phyloP scores from a whole-genome alignment of 2,113 vertebrate species.

The Phodopus roborovskii region DNA sequence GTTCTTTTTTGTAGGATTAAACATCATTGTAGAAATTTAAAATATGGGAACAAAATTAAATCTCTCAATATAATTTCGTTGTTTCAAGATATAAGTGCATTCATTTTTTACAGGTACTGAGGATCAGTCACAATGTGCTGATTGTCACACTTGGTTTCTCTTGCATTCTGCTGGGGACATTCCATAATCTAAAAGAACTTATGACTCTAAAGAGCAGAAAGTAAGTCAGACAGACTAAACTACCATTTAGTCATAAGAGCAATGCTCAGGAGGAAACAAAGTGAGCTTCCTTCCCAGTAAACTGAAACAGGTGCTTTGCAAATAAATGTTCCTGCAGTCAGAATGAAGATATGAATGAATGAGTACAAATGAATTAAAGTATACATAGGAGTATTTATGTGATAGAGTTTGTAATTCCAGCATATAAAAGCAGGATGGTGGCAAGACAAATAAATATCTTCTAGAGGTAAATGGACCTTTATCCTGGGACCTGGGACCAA shows the following conservation, averaged over 20 bases:
- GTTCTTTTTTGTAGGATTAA: constrained; percentile 51
- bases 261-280: constrained; percentile 30
- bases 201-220: constrained; percentile 27
- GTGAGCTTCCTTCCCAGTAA: constrained; percentile 15
- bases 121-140: not conserved
- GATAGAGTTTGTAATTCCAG: not conserved
- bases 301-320: not conserved
- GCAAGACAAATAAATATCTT: not conserved
- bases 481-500: not conserved
- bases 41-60: constrained; percentile 49
- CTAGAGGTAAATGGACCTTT: not conserved
- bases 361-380: not conserved
- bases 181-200: not conserved
- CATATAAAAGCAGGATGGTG: not conserved
- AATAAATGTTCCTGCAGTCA: constrained; percentile 13
- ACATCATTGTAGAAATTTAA: constrained; percentile 55
- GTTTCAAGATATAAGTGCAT: constrained; percentile 26
- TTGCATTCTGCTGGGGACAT: not conserved
- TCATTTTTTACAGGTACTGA: not conserved
- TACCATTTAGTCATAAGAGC: not conserved
- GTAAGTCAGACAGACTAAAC: constrained; percentile 20
- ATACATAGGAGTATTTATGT: not conserved
- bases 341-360: not conserved
- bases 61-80: constrained; percentile 1
- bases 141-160: not conserved